These are phyloP conservation scores for Etheostoma spectabile DNA, from an alignment of 2,113 vertebrate species.

Conservation along the genomic window DNA sequence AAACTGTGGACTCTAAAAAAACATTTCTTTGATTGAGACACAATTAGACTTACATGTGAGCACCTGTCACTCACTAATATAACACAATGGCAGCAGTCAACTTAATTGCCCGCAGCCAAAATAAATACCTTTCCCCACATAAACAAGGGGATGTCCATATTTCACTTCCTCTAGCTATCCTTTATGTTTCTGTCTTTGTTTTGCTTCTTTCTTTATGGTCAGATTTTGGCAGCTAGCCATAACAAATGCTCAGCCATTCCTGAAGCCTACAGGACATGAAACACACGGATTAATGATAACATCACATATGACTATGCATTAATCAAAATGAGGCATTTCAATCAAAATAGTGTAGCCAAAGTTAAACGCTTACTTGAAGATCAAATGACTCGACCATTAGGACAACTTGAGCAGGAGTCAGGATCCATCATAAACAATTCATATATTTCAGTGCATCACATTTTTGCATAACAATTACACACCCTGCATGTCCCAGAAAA, in stretches of 20 bases:
- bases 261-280: slow-evolving; percentile 6
- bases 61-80: slow-evolving; percentile 13
- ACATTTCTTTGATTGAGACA: not conserved
- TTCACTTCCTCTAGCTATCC: slow-evolving; percentile 17
- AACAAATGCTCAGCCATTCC: slow-evolving; percentile 3
- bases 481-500: slow-evolving; percentile 56
- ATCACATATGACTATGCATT: not conserved
- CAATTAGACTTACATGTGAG: not conserved
- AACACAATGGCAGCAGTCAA: not conserved
- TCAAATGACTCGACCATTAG: not conserved
- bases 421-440: slow-evolving; percentile 8
- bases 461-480: slow-evolving; percentile 47
- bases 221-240: slow-evolving; percentile 15
- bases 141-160: slow-evolving; percentile 7
- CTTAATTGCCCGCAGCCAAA: slow-evolving; percentile 3
- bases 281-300: not conserved
- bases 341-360: not conserved
- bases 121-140: not conserved
- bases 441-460: slow-evolving; percentile 16
- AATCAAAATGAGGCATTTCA: slow-evolving; percentile 4
- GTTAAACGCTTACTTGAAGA: not conserved
- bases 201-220: slow-evolving; percentile 15
- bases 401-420: slow-evolving; percentile 6
- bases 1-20: not conserved
- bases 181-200: not conserved